Conservation (phyloP, 1,140 invertebrate species). For the Nymphalis io region DNA sequence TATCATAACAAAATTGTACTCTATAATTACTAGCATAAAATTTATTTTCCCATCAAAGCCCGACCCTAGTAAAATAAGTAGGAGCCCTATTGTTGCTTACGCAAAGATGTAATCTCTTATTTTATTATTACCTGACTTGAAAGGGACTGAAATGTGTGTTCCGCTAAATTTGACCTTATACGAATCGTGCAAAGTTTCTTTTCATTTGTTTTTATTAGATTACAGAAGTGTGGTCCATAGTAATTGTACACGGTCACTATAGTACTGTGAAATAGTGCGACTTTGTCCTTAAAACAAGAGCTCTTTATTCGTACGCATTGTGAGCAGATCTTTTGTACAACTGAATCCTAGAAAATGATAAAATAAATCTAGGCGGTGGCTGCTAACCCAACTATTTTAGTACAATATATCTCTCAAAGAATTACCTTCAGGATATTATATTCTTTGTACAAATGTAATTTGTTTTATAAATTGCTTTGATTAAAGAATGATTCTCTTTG, state of each 20-base stretch:
- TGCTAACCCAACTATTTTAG: not conserved
- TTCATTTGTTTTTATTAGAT: constrained; percentile 25
- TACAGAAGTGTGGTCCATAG: constrained; percentile 34
- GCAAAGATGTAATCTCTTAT: constrained; percentile 77
- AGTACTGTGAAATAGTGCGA: constrained; percentile 28
- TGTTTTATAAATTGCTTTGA: not conserved
- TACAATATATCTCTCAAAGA: not conserved
- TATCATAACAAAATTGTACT: constrained; percentile 41
- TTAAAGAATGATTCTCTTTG: too few relatives aligned
- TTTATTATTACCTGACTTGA: constrained; percentile 74
- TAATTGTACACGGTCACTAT: constrained; percentile 43
- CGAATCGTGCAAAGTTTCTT: constrained; percentile 13
- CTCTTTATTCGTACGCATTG: constrained; percentile 34
- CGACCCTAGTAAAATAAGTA: constrained; percentile 68
- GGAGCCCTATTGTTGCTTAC: constrained; percentile 74
- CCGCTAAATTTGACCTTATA: constrained; percentile 43
- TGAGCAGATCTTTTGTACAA: constrained; percentile 26
- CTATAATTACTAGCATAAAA: constrained; percentile 35
- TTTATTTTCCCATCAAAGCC: constrained; percentile 44
- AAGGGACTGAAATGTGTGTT: constrained; percentile 43
- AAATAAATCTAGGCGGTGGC: not conserved
- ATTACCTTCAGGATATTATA: not conserved
- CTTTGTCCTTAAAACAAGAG: constrained; percentile 32
- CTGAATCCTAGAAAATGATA: constrained; percentile 25
- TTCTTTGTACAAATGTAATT: not conserved